Evolutionary conservation across 2,797 vertebrate species (phyloP).

Genomic region (Manis pentadactyla): DNA sequence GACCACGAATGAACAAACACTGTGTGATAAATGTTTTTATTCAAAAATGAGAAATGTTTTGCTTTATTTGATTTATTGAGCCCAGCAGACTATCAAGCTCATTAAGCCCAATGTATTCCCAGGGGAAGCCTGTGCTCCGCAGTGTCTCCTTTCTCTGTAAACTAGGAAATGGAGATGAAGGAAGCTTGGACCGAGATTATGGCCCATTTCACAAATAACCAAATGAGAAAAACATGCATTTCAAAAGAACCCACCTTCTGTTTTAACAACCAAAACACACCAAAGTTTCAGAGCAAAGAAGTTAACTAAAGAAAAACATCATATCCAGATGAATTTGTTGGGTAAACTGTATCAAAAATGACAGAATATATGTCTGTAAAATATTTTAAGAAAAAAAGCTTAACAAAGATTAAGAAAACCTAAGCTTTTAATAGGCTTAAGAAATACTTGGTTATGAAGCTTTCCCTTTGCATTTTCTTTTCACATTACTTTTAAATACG

Average conservation of each 20-base stretch:
- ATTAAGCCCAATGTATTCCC: constrained; percentile 98
- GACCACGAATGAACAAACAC: constrained; percentile 99
- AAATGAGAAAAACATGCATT: constrained; percentile 78
- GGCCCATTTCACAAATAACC: constrained; percentile 82
- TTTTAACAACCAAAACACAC: constrained; percentile 70
- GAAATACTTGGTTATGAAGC: neutral
- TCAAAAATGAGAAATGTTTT: constrained; percentile 99
- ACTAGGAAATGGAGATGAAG: constrained; percentile 88
- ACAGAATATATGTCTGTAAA: neutral
- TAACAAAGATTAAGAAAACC: constrained; percentile 9
- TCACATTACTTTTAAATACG: constrained; percentile 48
- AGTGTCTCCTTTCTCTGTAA: constrained; percentile 87
- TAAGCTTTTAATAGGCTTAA: neutral
- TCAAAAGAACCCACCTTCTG: constrained; percentile 73
- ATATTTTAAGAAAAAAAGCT: constrained; percentile 39
- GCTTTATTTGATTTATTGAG: constrained; percentile 99
- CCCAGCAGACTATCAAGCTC: constrained; percentile 99
- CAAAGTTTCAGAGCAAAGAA: constrained; percentile 65
- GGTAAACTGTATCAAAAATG: constrained; percentile 23
- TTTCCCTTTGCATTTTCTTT: constrained; percentile 52
- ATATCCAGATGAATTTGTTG: neutral
- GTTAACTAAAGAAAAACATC: constrained; percentile 65
- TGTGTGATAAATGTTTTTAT: constrained; percentile 99
- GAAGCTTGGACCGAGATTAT: constrained; percentile 83
- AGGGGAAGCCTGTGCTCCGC: constrained; percentile 93